Conservation (phyloP, 2,888 invertebrate genomes). For the Drosophila putrida region DNA sequence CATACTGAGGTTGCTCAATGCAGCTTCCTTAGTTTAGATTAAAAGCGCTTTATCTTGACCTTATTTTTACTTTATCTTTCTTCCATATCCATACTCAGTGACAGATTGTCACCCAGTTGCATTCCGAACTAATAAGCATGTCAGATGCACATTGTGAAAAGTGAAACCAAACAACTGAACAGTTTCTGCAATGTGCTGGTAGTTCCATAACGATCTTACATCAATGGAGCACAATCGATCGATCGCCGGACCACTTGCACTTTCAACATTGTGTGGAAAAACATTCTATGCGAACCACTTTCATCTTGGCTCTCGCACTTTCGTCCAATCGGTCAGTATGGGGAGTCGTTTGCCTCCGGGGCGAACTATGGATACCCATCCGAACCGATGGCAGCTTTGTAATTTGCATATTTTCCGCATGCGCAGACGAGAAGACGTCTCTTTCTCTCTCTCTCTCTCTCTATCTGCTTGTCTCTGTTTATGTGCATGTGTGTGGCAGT, state of each 20-base stretch:
- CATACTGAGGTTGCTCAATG: neutral
- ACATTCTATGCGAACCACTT: slow-evolving; percentile 70
- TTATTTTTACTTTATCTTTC: too few species aligned
- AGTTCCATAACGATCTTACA: slow-evolving; percentile 67
- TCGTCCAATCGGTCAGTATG: slow-evolving; percentile 65
- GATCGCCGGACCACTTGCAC: slow-evolving; percentile 65
- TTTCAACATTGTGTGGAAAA: slow-evolving; percentile 46
- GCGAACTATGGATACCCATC: slow-evolving; percentile 30
- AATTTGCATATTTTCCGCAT: slow-evolving; percentile 80
- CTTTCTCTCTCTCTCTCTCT: neutral
- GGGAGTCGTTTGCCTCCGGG: slow-evolving; percentile 41
- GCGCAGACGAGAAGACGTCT: slow-evolving; percentile 50
- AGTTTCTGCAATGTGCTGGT: slow-evolving; percentile 24
- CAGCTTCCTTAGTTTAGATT: slow-evolving; percentile 31
- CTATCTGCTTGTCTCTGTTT: neutral
- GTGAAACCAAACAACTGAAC: slow-evolving; percentile 46
- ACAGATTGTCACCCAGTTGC: slow-evolving; percentile 18
- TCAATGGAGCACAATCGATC: slow-evolving; percentile 60
- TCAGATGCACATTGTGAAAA: slow-evolving; percentile 28
- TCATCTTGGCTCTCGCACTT: slow-evolving; percentile 67
- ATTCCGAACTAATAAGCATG: slow-evolving; percentile 21
- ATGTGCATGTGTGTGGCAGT: slow-evolving; percentile 38
- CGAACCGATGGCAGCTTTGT: slow-evolving; percentile 35
- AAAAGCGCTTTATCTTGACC: slow-evolving; percentile 39
- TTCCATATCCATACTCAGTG: slow-evolving; percentile 1